Conservation (phyloP, 2,888 invertebrate genomes). For the Clanis bilineata region DNA sequence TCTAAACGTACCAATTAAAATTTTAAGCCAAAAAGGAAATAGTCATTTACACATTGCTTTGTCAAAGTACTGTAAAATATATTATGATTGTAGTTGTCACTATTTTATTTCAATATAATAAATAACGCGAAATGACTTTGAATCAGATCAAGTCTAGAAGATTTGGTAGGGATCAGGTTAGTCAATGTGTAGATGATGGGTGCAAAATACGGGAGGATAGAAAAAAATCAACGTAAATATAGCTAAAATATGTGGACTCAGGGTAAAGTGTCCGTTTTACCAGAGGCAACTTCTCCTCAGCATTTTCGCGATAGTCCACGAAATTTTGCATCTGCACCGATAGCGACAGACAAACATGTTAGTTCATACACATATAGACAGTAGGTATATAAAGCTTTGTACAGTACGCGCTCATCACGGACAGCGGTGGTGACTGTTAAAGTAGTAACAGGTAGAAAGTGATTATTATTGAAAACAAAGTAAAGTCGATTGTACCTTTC, state of each 20-base stretch:
- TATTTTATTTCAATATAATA: too few species aligned
- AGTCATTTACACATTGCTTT: constrained; percentile 35
- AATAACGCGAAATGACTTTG: too few species aligned
- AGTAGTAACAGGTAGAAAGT: background rate
- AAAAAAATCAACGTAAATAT: constrained; percentile 37
- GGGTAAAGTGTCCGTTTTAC: constrained; percentile 84
- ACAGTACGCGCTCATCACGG: constrained; percentile 17
- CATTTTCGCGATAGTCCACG: constrained; percentile 94
- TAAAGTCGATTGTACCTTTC: background rate
- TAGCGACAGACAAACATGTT: constrained; percentile 77
- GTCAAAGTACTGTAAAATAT: background rate
- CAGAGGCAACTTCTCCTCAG: constrained; percentile 96
- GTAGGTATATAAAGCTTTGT: constrained; percentile 28
- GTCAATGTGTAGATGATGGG: constrained; percentile 29
- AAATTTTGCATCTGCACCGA: constrained; percentile 89
- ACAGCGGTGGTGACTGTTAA: background rate
- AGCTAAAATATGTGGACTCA: constrained; percentile 69
- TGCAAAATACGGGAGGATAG: constrained; percentile 33
- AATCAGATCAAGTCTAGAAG: background rate
- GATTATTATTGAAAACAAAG: background rate
- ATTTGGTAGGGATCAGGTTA: background rate
- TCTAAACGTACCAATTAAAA: constrained; percentile 24
- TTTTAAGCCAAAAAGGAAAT: constrained; percentile 34
- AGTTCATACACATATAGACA: constrained; percentile 55
- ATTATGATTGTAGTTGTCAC: too few species aligned